A percentile compares a stretch with the other conserved stretches of the same genome.
These are phyloP conservation scores for Theristicus caerulescens DNA, from an alignment of 2,113 vertebrate species.

Conservation along the genomic window DNA sequence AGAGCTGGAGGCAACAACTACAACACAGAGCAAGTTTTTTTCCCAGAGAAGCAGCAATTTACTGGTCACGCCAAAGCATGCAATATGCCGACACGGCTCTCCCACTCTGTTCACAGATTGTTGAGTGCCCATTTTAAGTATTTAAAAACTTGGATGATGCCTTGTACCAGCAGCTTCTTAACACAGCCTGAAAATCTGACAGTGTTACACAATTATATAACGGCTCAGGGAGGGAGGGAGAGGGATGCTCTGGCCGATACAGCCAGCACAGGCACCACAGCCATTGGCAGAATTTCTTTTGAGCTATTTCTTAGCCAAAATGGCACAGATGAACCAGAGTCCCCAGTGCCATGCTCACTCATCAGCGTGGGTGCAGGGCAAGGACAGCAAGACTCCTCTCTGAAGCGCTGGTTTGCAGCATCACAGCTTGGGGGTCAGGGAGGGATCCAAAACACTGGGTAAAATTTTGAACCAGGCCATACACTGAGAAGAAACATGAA, in stretches of 20 bases:
- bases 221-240: background rate
- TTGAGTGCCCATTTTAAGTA: background rate
- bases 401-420: background rate
- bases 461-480: background rate
- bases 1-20: background rate
- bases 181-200: background rate
- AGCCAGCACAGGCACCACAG: background rate
- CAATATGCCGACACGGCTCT: background rate
- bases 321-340: background rate
- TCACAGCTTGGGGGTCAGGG: background rate
- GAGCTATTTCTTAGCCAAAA: background rate
- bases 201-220: background rate
- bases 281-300: background rate
- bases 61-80: background rate
- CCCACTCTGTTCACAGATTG: background rate
- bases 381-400: background rate
- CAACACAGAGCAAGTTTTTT: background rate
- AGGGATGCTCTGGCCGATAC: background rate
- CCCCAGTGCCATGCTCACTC: fast-evolving
- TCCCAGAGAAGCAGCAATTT: background rate
- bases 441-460: background rate
- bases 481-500: background rate
- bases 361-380: fast-evolving
- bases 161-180: background rate
- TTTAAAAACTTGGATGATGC: conserved; percentile 2